phyloP scores from a whole-genome alignment of 2,888 invertebrate species.

The Perdita meconis region DNA sequence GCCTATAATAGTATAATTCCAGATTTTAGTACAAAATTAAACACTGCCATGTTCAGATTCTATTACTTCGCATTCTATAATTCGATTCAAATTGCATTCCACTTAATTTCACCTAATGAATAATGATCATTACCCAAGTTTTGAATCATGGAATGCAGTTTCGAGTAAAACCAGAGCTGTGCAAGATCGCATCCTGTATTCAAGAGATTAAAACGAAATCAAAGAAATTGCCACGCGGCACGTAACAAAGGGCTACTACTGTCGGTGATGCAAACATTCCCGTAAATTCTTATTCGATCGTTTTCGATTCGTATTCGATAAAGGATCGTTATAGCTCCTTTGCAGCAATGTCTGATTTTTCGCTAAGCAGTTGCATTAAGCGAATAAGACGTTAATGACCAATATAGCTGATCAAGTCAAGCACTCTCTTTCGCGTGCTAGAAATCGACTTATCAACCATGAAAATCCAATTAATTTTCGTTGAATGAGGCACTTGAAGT shows the following conservation, averaged over 20 bases:
- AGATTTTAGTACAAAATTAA: too few relatives aligned
- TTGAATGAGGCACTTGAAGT: not conserved
- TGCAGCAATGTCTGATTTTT: slow-evolving; percentile 25
- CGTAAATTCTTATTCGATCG: slow-evolving; percentile 35
- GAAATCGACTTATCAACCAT: slow-evolving; percentile 30
- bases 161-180: not conserved
- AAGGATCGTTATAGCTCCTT: slow-evolving; percentile 17
- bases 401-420: slow-evolving; percentile 27
- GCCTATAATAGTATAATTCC: too few relatives aligned
- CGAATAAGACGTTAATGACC: slow-evolving; percentile 13
- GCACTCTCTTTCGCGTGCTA: slow-evolving; percentile 38
- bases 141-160: slow-evolving; percentile 32
- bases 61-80: not conserved
- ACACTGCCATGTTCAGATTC: not conserved
- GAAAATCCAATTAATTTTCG: slow-evolving; percentile 10
- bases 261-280: slow-evolving; percentile 8
- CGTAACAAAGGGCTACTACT: slow-evolving; percentile 37
- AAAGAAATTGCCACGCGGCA: slow-evolving; percentile 30
- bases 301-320: too few relatives aligned
- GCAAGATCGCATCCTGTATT: slow-evolving; percentile 1
- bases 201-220: slow-evolving; percentile 3
- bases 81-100: not conserved
- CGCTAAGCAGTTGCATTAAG: not conserved
- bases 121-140: slow-evolving; percentile 1
- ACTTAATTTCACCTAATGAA: slow-evolving; percentile 4